Evolutionary conservation across 2,113 vertebrate species (phyloP), one percentile per base, ranked within the genome.

Genomic region (Microcebus murinus): DNA sequence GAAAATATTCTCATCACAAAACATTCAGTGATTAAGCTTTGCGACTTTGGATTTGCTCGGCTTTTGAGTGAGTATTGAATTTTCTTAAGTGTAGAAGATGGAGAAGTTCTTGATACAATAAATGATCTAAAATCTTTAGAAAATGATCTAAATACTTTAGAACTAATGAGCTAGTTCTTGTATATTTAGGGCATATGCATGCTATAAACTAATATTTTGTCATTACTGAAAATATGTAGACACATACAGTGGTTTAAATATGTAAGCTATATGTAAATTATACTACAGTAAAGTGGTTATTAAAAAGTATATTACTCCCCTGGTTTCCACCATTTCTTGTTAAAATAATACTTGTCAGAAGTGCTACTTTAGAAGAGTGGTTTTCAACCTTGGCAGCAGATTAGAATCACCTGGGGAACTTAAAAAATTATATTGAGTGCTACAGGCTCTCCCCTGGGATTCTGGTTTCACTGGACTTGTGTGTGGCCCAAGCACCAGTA

Each of bases 1-100:
- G 99, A 99, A 96, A 99, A 99, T 90, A 99, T 99, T 90, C 99
- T 99, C 95, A 99, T 99, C 98, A 99, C 99, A 21, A 99, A 99
- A 98, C 99, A 99, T 79, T 99, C 98, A 0, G 99, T 99, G 98
- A 99, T 99, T 98, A 99, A 99, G 88, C 99, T 99, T 52, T 99
- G 99, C 81, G 99, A 99, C 98, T 99, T 99, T 3, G 99, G 99
- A 65, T 99, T 99, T 50, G 99, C 99, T 91, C 99, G 99, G 91
- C 99, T 99, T 45, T 98, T 99, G 96, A 99, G 99, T 99, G 97
- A 99, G 99, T 99, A 88, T 1, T 1, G 1, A 82, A 5, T 80
- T 76, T 83, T 4, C 95, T 73, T 0, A 48, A 55, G 7, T 97
- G 57, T 83, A 77, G 77, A 92, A 52, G 0, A 1, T 25, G 65